These are phyloP conservation scores for Anguilla obscura DNA, from an alignment of 2,797 vertebrate genomes.

Conservation along the genomic window DNA sequence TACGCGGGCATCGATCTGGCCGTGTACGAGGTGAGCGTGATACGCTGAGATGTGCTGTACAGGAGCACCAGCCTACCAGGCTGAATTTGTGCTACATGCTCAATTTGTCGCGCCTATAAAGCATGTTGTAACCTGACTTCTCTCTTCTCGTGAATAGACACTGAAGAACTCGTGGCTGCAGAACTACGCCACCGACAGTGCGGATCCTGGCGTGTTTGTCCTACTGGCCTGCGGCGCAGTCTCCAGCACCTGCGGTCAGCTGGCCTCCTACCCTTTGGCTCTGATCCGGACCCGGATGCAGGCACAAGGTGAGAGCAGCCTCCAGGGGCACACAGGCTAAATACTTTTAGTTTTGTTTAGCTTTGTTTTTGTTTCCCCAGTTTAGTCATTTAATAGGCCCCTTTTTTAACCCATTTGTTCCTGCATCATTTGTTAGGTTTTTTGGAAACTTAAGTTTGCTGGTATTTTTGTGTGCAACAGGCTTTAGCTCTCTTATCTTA, in stretches of 20 bases:
- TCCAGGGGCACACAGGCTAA: not conserved
- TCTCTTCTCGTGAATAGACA: slow-evolving; percentile 68
- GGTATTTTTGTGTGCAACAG: not conserved
- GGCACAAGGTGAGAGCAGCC: slow-evolving; percentile 81
- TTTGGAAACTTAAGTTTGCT: not conserved
- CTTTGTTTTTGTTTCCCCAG: not conserved
- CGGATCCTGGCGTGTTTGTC: slow-evolving; percentile 90
- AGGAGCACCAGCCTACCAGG: no score
- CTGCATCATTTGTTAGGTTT: no score
- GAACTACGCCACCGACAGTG: slow-evolving; percentile 85
- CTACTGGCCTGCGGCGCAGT: slow-evolving; percentile 93
- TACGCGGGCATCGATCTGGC: slow-evolving; percentile 95
- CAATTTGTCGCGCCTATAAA: not conserved
- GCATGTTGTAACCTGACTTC: not conserved
- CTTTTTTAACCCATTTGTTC: not conserved
- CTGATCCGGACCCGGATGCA: slow-evolving; percentile 96
- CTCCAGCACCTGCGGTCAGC: slow-evolving; percentile 93
- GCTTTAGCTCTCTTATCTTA: not conserved
- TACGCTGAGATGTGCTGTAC: not conserved
- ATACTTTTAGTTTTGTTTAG: not conserved
- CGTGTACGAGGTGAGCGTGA: slow-evolving; percentile 85
- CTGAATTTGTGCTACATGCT: not conserved
- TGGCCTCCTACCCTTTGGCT: slow-evolving; percentile 93
- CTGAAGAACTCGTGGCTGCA: slow-evolving; percentile 93
- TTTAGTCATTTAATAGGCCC: no score